These are phyloP conservation scores for Cenopis cana DNA, from an alignment of 2,888 invertebrate species.

Conservation along the genomic window DNA sequence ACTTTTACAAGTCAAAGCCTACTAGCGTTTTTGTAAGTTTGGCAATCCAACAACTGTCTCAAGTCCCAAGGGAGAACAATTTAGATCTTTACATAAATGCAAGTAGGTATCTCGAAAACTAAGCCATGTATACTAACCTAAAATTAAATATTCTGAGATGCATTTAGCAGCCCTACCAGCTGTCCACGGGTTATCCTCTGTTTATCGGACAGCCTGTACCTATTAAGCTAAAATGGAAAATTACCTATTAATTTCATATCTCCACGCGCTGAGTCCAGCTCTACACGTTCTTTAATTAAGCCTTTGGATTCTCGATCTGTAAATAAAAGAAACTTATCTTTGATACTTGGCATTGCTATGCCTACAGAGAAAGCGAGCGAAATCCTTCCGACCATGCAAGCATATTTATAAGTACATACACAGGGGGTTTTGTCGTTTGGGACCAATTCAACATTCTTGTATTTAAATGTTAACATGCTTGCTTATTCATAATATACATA, in stretches of 20 bases:
- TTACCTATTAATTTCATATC: conserved; percentile 46
- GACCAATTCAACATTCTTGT: background rate
- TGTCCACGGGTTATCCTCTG: too few relatives aligned
- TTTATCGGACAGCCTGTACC: too few relatives aligned
- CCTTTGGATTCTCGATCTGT: conserved; percentile 38
- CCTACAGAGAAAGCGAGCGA: conserved; percentile 16
- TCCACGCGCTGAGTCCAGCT: conserved; percentile 42
- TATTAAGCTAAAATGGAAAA: conserved; percentile 4
- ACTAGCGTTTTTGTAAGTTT: too few relatives aligned
- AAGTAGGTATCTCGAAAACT: too few relatives aligned
- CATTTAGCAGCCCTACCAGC: too few relatives aligned
- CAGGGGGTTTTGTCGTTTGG: background rate
- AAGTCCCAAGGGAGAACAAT: too few relatives aligned
- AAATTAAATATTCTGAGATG: too few relatives aligned
- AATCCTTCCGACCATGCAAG: conserved; percentile 1
- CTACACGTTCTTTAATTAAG: conserved; percentile 36
- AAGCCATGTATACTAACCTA: too few relatives aligned
- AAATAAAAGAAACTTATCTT: conserved; percentile 43
- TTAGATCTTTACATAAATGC: too few relatives aligned
- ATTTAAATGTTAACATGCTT: conserved; percentile 3
- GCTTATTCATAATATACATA: background rate
- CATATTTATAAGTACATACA: conserved; percentile 8
- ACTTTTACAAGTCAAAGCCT: too few relatives aligned
- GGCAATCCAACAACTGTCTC: too few relatives aligned
- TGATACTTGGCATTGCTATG: conserved; percentile 44